phyloP scores from a whole-genome alignment of 2,888 invertebrate genomes.

The Callinectes sapidus region DNA sequence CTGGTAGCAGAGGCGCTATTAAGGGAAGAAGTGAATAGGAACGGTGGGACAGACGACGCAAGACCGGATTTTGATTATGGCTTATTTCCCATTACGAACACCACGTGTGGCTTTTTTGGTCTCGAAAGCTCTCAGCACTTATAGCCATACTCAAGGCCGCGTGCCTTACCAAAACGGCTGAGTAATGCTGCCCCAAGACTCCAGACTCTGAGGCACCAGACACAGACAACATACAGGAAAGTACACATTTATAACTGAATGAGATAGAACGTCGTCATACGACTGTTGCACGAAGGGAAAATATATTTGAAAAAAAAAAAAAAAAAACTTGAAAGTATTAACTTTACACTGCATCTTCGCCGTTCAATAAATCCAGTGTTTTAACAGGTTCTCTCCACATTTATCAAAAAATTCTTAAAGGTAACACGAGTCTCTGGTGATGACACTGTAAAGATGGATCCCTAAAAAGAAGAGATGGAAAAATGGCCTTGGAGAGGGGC shows the following conservation, averaged over 20 bases:
- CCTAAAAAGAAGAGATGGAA: background rate
- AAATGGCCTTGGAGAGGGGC: background rate
- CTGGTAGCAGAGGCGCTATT: background rate
- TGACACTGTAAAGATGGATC: slow-evolving; percentile 11
- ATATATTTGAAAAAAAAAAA: background rate
- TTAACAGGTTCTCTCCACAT: background rate
- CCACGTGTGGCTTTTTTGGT: background rate
- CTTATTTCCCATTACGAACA: background rate
- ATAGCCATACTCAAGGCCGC: background rate
- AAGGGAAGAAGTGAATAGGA: background rate
- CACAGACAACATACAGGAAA: background rate
- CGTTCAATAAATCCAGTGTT: background rate
- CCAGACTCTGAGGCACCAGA: background rate
- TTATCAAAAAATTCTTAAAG: background rate
- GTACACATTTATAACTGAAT: background rate
- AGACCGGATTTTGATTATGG: background rate
- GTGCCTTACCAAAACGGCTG: background rate
- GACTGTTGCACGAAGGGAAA: background rate
- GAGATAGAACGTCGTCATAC: background rate
- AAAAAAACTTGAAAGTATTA: background rate
- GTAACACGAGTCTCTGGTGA: background rate
- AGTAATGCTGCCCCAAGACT: background rate
- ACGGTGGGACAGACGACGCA: background rate
- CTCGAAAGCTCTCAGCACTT: background rate
- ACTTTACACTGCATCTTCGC: background rate